Evolutionary conservation across 2,113 vertebrate species (phyloP).

Genomic region (Lophochroa leadbeateri): DNA sequence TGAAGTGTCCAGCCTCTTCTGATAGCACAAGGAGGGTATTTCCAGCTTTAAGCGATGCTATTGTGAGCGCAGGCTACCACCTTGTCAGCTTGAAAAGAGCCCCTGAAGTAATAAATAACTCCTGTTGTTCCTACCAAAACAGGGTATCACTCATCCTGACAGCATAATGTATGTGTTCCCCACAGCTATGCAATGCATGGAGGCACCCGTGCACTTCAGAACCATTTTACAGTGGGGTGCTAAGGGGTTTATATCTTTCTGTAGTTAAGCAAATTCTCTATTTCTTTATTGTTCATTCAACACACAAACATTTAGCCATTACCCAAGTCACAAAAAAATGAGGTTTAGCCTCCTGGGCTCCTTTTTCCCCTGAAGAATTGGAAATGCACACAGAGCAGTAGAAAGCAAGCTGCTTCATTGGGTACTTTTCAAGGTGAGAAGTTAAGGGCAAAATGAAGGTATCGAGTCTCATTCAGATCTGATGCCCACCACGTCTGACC

Average conservation of each 20-base stretch:
- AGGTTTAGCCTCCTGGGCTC: background rate
- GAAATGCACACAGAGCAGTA: background rate
- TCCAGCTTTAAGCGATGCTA: background rate
- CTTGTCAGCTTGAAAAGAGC: conserved; percentile 1
- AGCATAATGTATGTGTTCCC: conserved; percentile 13
- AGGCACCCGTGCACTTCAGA: background rate
- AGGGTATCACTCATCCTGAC: conserved; percentile 60
- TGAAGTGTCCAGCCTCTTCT: background rate
- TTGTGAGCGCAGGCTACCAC: background rate
- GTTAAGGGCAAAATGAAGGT: background rate
- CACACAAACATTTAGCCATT: background rate
- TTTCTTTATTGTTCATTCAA: conserved; percentile 24
- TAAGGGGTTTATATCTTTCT: background rate
- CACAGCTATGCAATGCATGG: background rate
- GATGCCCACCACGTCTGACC: background rate
- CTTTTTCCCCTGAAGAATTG: background rate
- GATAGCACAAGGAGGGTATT: background rate
- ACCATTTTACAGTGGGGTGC: background rate
- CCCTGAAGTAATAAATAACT: conserved; percentile 44
- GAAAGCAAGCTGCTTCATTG: background rate
- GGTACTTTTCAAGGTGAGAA: background rate
- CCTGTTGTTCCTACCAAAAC: conserved; percentile 44
- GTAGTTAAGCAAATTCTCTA: conserved; percentile 11
- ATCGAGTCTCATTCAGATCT: background rate
- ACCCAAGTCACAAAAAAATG: background rate